These are phyloP conservation scores for Tetraodon nigroviridis DNA, from an alignment of 2,113 vertebrate species.

Conservation along the genomic window DNA sequence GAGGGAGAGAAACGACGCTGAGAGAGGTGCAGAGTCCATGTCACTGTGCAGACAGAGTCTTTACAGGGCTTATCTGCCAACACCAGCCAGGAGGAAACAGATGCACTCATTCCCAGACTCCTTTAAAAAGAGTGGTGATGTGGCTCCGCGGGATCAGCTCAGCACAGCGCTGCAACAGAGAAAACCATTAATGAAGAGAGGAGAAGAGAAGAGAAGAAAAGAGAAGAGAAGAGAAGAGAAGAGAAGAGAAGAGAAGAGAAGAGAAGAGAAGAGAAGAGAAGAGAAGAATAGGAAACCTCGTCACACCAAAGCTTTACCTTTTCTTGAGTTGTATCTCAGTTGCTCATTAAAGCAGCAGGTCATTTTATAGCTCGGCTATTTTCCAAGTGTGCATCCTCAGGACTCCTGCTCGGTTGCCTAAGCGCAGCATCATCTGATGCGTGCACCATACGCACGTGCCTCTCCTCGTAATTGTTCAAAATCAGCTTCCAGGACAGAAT, in stretches of 20 bases:
- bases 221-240: conserved; percentile 18
- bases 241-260: conserved; percentile 19
- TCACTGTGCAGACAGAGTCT: conserved; percentile 37
- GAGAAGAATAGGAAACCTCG: conserved; percentile 11
- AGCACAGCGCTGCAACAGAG: conserved; percentile 18
- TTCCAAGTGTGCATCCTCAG: conserved; percentile 22
- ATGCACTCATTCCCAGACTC: conserved; percentile 8
- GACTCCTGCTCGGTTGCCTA: conserved; percentile 1
- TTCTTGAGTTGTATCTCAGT: conserved; percentile 34
- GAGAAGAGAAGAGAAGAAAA: conserved; percentile 15
- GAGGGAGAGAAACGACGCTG: conserved; percentile 45
- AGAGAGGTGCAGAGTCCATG: conserved; percentile 26
- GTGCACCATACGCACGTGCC: neutral
- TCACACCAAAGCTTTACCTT: conserved; percentile 25
- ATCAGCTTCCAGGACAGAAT: conserved; percentile 1
- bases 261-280: conserved; percentile 16
- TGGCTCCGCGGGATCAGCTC: conserved; percentile 14
- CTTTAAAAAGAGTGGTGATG: neutral
- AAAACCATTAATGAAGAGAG: conserved; percentile 16
- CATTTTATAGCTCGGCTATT: conserved; percentile 38
- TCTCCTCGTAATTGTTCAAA: neutral
- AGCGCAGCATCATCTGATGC: neutral
- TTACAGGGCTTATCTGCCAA: conserved; percentile 46
- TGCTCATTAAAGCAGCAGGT: conserved; percentile 26
- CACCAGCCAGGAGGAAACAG: conserved; percentile 34